These are phyloP conservation scores for Hydrolagus affinis DNA, from an alignment of 2,113 vertebrate genomes.

Conservation along the genomic window DNA sequence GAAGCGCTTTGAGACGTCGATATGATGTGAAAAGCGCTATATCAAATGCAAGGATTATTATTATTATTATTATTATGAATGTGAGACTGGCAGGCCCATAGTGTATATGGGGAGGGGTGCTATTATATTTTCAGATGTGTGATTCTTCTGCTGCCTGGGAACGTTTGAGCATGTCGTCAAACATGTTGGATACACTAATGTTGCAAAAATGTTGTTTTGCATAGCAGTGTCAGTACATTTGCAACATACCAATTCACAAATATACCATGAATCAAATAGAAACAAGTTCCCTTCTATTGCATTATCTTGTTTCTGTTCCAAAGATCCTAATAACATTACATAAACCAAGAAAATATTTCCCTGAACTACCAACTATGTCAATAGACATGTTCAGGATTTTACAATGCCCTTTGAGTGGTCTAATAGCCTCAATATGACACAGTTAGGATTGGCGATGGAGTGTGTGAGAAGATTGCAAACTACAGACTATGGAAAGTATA, in stretches of 20 bases:
- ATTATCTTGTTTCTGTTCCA: not conserved
- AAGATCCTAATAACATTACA: not conserved
- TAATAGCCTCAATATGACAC: not conserved
- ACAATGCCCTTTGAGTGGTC: not conserved
- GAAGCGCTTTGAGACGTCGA: no score
- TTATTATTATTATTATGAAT: no score
- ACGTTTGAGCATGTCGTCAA: not conserved
- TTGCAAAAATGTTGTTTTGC: not conserved
- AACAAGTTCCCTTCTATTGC: not conserved
- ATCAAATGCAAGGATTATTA: no score
- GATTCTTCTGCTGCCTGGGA: not conserved
- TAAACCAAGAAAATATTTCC: not conserved
- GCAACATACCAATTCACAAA: not conserved
- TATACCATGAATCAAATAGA: not conserved
- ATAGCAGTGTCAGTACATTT: not conserved
- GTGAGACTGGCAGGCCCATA: no score
- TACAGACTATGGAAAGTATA: not conserved
- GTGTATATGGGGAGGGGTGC: no score
- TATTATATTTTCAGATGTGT: not conserved
- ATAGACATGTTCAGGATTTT: conserved; percentile 19
- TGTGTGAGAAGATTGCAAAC: not conserved
- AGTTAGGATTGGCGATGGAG: not conserved
- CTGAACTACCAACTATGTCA: not conserved
- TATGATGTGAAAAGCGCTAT: no score
- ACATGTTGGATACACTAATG: not conserved